Evolutionary conservation across 2,888 invertebrate genomes (phyloP).

Genomic region (Eueremaeus valkanovi): DNA sequence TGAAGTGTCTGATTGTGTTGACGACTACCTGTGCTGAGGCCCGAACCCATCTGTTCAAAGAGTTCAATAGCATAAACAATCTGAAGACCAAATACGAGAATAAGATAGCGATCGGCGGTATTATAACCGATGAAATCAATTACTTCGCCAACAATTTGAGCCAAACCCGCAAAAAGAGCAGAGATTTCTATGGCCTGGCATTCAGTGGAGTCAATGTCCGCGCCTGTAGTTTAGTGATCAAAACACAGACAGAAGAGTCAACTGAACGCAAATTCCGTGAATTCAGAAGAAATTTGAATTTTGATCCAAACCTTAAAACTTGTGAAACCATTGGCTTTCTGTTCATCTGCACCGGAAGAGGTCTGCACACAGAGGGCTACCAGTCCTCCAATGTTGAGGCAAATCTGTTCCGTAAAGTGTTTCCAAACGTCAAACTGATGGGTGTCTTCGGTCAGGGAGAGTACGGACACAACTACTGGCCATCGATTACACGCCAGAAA

Average conservation of each 20-base stretch:
- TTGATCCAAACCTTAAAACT: slow-evolving; percentile 40
- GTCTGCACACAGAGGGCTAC: slow-evolving; percentile 49
- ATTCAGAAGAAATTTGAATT: slow-evolving; percentile 43
- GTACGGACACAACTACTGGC: slow-evolving; percentile 52
- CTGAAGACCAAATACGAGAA: slow-evolving; percentile 13
- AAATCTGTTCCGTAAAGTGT: slow-evolving; percentile 52
- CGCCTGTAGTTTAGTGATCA: slow-evolving; percentile 48
- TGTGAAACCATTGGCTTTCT: slow-evolving; percentile 52
- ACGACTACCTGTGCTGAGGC: background rate
- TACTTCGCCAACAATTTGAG: background rate
- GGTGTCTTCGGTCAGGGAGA: slow-evolving; percentile 57
- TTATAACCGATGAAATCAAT: slow-evolving; percentile 35
- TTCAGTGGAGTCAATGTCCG: slow-evolving; percentile 47
- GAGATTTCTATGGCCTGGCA: slow-evolving; percentile 32
- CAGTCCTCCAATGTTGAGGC: slow-evolving; percentile 53
- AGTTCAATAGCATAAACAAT: background rate
- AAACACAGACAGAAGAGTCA: slow-evolving; percentile 40
- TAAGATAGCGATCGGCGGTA: slow-evolving; percentile 43
- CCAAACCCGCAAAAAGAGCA: slow-evolving; percentile 20
- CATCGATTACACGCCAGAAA: slow-evolving; percentile 28
- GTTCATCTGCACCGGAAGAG: slow-evolving; percentile 55
- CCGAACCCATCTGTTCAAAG: background rate
- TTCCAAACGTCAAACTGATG: slow-evolving; percentile 54
- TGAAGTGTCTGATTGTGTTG: background rate
- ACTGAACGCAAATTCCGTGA: slow-evolving; percentile 45